Base-by-base conservation (phyloP, 2,888 invertebrate species). In the Aphrophora alni region DNA sequence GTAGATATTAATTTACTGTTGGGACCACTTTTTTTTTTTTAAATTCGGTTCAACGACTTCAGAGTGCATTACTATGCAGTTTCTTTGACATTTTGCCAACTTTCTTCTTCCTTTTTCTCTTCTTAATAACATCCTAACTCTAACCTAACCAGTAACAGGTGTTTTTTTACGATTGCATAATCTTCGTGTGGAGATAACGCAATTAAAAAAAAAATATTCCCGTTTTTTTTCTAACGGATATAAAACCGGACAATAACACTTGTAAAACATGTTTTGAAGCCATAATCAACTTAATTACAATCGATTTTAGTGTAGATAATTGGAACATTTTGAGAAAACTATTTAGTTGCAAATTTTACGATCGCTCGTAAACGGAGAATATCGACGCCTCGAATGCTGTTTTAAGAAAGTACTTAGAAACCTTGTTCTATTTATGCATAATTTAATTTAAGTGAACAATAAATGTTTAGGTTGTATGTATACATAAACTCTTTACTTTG, bases 21-120 rank as follows among this genome's bases (percentile, higher is more conserved):
- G 8, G 33, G 8, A 33, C 33, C 33, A 8, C 33, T 33, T 33
- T 33, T 33, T 33, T 5, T 33, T n/a, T n/a, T n/a, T n/a, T n/a
- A n/a, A 8, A 33, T 33, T 33, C 33, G 8, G 33, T 33, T 33
- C 33, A 33, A 3, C 33, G 33, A 33, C 33, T 5, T 8, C 33
- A 8, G 33, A 33, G 33, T 33, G 33, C 33, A 33, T 33, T 33
- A 8, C 5, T 3, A 33, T 33, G 33, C 33, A 33, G 33, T 7
- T 33, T 33, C 17, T 38, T 68, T 28, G 12, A 3, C 21, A 44
- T 26, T 25, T 38, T 44, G n/a, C 44, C 28, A 44, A n/a, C 71
- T 70, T 73, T 24, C 75, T 80, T n/a, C 14, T 69, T 70, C n/a
- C n/a, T n/a, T n/a, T n/a, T n/a, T n/a, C n/a, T n/a, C 70, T 38